Evolutionary conservation across 2,113 vertebrate genomes (phyloP).

Genomic region (Nycticebus coucang): DNA sequence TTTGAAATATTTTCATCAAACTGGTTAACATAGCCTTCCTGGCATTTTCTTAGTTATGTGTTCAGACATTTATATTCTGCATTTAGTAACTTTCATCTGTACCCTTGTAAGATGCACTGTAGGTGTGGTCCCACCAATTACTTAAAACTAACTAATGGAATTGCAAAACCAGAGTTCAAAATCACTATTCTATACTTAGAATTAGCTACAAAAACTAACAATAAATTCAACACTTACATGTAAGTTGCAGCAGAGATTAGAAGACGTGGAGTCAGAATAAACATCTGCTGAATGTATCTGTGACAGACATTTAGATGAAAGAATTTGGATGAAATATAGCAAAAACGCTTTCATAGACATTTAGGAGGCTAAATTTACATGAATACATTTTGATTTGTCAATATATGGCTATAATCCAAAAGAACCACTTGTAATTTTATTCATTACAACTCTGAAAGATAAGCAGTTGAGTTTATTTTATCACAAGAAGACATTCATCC

Average conservation of each 20-base stretch:
- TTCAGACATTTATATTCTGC: no score
- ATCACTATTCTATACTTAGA: background rate
- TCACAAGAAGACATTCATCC: conserved; percentile 45
- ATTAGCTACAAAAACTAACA: conserved; percentile 45
- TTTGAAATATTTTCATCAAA: no score
- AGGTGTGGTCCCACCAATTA: no score
- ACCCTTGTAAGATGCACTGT: no score
- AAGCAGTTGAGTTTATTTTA: conserved; percentile 47
- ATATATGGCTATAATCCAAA: background rate
- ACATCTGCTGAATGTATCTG: conserved; percentile 36
- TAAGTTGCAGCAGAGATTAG: conserved; percentile 39
- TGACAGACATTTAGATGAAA: conserved; percentile 25
- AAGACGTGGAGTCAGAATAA: conserved; percentile 25
- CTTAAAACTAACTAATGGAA: background rate
- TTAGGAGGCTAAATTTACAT: background rate
- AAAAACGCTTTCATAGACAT: background rate
- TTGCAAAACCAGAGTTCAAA: conserved; percentile 42
- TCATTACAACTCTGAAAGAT: background rate
- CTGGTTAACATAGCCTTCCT: no score
- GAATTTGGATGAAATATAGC: conserved; percentile 3
- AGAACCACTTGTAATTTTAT: background rate
- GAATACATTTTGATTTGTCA: conserved; percentile 9
- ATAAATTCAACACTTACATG: conserved; percentile 45
- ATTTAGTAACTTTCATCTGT: no score
- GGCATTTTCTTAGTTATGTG: no score